Evolutionary conservation across 2,888 invertebrate genomes (phyloP), one percentile per base, ranked within the genome.

Genomic region (Uropetala carovei): DNA sequence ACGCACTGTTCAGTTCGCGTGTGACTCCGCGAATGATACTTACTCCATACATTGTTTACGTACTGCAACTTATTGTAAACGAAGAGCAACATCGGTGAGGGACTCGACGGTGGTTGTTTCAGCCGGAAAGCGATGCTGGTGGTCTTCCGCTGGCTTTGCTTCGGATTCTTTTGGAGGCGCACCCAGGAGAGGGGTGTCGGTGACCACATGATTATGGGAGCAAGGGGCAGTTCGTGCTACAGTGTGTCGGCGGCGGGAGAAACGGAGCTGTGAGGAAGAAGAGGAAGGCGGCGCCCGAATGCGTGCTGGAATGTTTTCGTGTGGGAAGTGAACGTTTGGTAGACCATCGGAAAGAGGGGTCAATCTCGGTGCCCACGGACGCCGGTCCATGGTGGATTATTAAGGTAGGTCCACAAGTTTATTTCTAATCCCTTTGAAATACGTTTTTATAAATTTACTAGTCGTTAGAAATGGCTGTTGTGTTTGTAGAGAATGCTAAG

Each of bases 261-360:
- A 30, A 43, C 30, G 18, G 43, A 83, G 58, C 10, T 57, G 27
- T 13, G n/a, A 11, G 27, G 59, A 58, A 27, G 86, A 13, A 13
- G 82, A 82, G 82, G 13, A 30, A 60, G 86, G 86, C 85, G 57
- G 58, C 85, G 85, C 85, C 85, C 85, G 30, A 16, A 22, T 59
- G 86, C 60, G 86, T 60, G 86, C 86, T 30, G 86, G 86, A 86
- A 86, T 86, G 86, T 86, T 86, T 86, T 86, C 86, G 60, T 86
- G 86, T 86, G 60, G 86, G 86, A 86, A 86, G 86, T 86, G 86
- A 86, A 30, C 58, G 30, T 27, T 58, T 3, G 30, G 86, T 27
- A 86, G 27, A 27, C 22, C 27, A 27, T 75, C 10, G 27, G 75
- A 75, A 22, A 75, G n/a, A 0, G 75, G 10, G 22, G 75, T 43